These are phyloP conservation scores for Brachionus sp. DNA, from an alignment of 1,140 invertebrate genomes.

Conservation along the genomic window DNA sequence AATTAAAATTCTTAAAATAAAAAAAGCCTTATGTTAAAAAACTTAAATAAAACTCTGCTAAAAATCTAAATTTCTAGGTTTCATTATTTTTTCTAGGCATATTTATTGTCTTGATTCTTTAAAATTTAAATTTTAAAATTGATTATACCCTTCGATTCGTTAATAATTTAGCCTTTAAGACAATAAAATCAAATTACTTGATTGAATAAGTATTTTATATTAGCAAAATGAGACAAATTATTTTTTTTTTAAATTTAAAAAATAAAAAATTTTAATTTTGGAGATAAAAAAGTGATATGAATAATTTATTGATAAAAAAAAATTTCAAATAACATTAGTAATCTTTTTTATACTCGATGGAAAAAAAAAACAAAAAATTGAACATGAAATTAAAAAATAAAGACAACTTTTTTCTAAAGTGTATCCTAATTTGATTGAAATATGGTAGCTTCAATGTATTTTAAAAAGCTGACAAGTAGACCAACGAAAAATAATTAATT, in stretches of 20 bases:
- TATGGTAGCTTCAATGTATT: neutral
- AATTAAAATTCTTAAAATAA: too few relatives aligned
- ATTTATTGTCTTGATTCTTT: too few relatives aligned
- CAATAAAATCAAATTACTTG: too few relatives aligned
- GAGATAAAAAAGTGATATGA: neutral
- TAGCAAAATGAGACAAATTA: neutral
- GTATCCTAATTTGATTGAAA: neutral
- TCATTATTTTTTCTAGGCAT: too few relatives aligned
- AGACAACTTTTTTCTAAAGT: neutral
- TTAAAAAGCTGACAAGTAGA: neutral
- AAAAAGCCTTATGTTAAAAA: too few relatives aligned
- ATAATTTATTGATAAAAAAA: slow-evolving; percentile 6
- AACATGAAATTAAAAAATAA: neutral
- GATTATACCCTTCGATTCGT: too few relatives aligned
- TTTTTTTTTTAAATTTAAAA: neutral
- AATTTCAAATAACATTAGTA: neutral
- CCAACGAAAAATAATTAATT: neutral
- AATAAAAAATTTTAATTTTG: neutral
- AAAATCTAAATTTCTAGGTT: too few relatives aligned
- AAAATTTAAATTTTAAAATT: too few relatives aligned
- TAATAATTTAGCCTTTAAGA: too few relatives aligned
- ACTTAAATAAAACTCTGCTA: too few relatives aligned
- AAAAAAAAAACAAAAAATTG: neutral
- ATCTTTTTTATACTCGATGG: neutral
- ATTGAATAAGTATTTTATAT: too few relatives aligned